Evolutionary conservation across 1,140 invertebrate species (phyloP).

Genomic region (Acromyrmex echinatior): DNA sequence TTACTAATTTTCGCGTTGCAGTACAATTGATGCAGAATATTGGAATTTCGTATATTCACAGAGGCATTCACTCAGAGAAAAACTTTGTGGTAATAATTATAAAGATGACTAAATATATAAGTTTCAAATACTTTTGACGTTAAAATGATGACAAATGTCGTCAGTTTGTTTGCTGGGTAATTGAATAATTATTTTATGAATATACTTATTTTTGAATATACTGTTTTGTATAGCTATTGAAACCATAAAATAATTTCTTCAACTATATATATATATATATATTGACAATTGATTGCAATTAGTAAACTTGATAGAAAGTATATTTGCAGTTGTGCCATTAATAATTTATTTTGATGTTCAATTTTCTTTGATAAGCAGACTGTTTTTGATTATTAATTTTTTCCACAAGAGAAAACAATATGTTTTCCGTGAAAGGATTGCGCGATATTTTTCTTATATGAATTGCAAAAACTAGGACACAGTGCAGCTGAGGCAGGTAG

Average conservation of each 20-base stretch:
- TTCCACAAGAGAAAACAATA: not conserved
- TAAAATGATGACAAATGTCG: too few species aligned
- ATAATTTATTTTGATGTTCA: not conserved
- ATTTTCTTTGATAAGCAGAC: not conserved
- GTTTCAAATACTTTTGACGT: too few species aligned
- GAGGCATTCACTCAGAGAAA: too few species aligned
- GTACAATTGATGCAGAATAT: not conserved
- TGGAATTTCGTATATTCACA: not conserved
- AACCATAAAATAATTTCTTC: too few species aligned
- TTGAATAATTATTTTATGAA: too few species aligned
- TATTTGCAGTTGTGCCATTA: not conserved
- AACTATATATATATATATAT: too few species aligned
- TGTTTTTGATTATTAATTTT: not conserved
- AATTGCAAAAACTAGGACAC: not conserved
- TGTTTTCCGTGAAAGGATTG: not conserved
- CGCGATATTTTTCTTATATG: slow-evolving; percentile 8
- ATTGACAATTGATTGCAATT: slow-evolving; percentile 10
- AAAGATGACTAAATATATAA: too few species aligned
- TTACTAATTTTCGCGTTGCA: not conserved
- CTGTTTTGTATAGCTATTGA: too few species aligned
- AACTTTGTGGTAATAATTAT: too few species aligned
- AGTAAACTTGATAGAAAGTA: slow-evolving; percentile 7
- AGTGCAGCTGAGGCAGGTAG: slow-evolving; percentile 1
- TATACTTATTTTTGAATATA: too few species aligned
- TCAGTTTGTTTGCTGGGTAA: too few species aligned